phyloP scores from a whole-genome alignment of 2,797 vertebrate genomes.

The Glyptemys insculpta region DNA sequence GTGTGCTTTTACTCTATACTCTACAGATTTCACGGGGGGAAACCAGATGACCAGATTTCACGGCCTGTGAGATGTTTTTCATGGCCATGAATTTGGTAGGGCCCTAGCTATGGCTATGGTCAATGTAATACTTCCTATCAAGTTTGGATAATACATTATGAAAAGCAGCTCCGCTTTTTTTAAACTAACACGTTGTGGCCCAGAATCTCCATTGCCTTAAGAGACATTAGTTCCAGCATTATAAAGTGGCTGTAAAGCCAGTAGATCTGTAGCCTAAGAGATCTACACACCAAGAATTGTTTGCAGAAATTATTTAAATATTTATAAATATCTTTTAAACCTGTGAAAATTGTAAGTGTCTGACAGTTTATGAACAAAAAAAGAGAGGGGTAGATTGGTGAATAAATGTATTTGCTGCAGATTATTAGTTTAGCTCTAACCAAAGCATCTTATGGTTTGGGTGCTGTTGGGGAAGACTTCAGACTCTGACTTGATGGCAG shows the following conservation, averaged over 20 bases:
- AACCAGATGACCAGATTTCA: too few species aligned
- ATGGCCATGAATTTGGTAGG: too few species aligned
- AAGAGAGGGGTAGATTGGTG: neutral
- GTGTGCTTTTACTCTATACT: too few species aligned
- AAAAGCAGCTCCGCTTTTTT: slow-evolving; percentile 24
- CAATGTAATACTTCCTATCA: neutral
- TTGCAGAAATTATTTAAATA: neutral
- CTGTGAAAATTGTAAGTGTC: neutral
- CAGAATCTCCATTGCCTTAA: neutral
- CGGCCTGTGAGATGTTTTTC: too few species aligned
- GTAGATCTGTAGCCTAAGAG: neutral
- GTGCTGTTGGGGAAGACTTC: neutral
- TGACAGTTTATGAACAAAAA: neutral
- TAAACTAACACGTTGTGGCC: neutral
- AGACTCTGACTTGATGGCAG: fast-evolving
- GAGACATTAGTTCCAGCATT: neutral
- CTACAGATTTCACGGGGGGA: too few species aligned
- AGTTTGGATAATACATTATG: slow-evolving; percentile 3
- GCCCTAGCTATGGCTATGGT: neutral
- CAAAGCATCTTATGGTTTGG: fast-evolving
- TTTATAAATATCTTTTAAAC: slow-evolving; percentile 29
- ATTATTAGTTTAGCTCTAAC: neutral
- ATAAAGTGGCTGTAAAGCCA: neutral
- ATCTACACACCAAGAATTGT: neutral
- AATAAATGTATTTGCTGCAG: neutral